Conservation (phyloP, 2,888 invertebrate species). For the Drosophila stalkeri region DNA sequence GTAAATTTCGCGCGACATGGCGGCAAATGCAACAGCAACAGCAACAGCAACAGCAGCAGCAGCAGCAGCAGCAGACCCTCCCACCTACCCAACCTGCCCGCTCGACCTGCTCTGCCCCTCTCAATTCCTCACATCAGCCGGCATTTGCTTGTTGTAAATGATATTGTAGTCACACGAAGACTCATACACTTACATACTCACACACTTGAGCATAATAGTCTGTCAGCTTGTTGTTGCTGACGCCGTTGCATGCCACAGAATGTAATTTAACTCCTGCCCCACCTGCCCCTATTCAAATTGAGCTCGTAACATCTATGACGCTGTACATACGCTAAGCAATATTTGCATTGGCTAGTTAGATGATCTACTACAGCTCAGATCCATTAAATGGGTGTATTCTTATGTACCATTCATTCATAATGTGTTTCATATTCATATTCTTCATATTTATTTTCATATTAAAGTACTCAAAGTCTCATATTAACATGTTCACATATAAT, state of each 20-base stretch:
- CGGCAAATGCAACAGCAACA: conserved; percentile 64
- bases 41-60: conserved; percentile 52
- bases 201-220: conserved; percentile 9
- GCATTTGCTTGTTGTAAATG: conserved; percentile 70
- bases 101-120: not conserved
- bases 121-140: conserved; percentile 28
- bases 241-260: conserved; percentile 54
- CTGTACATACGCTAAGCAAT: conserved; percentile 42
- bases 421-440: not conserved
- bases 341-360: conserved; percentile 33
- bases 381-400: not conserved
- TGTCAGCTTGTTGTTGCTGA: conserved; percentile 18
- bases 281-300: conserved; percentile 22
- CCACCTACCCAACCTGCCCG: not conserved
- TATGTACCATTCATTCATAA: not conserved
- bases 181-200: conserved; percentile 26
- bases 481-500: too few species aligned
- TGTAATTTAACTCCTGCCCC: conserved; percentile 35
- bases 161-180: conserved; percentile 69
- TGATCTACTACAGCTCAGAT: not conserved
- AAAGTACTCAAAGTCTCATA: not conserved
- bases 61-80: conserved; percentile 7
- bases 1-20: conserved; percentile 75
- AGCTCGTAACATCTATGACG: conserved; percentile 40
- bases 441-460: not conserved